phyloP scores from a whole-genome alignment of 1,140 invertebrate genomes.

The Schlechtendalia chinensis region DNA sequence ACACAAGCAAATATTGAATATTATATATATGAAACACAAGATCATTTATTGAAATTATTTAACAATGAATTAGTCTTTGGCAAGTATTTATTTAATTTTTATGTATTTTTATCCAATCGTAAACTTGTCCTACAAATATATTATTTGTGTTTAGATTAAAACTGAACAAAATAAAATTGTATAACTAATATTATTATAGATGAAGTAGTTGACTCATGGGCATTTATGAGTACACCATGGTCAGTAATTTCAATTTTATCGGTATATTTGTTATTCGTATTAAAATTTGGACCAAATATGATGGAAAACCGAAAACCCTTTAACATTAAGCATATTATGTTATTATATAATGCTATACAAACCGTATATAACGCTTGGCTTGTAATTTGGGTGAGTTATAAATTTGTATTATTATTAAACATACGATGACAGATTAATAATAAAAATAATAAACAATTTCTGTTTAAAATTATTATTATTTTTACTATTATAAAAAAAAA shows the following conservation, averaged over 20 bases:
- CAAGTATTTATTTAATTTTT: neutral
- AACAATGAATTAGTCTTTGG: slow-evolving; percentile 9
- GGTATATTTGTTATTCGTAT: slow-evolving; percentile 62
- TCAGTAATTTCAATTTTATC: slow-evolving; percentile 61
- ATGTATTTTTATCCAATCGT: too few species aligned
- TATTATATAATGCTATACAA: slow-evolving; percentile 59
- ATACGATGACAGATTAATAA: neutral
- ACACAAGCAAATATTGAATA: neutral
- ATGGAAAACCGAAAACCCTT: slow-evolving; percentile 65
- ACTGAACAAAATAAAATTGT: too few species aligned
- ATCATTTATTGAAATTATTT: slow-evolving; percentile 13
- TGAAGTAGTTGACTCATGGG: slow-evolving; percentile 64
- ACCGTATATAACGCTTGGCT: slow-evolving; percentile 51
- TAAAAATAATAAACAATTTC: too few species aligned
- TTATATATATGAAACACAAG: slow-evolving; percentile 1
- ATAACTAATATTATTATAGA: slow-evolving; percentile 56
- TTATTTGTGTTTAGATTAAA: too few species aligned
- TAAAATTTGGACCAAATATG: slow-evolving; percentile 62
- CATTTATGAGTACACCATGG: slow-evolving; percentile 64
- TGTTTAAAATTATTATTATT: too few species aligned
- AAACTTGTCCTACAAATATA: too few species aligned
- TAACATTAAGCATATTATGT: slow-evolving; percentile 61
- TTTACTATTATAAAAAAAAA: too few species aligned
- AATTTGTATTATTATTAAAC: neutral
- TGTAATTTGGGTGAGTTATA: slow-evolving; percentile 51